phyloP scores from a whole-genome alignment of 2,888 invertebrate species.

The Podotricha telesiphe region DNA sequence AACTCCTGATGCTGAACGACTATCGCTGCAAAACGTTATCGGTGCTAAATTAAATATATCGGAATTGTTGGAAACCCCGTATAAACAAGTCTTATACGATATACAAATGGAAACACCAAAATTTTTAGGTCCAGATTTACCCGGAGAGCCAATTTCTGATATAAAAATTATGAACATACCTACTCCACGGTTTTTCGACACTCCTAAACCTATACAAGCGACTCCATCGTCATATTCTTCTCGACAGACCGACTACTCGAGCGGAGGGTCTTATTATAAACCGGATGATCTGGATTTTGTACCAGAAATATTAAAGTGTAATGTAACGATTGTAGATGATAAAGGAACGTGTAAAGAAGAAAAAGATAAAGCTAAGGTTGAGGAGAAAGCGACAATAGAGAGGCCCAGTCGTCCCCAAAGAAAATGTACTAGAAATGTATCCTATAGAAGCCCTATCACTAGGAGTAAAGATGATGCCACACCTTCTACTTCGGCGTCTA shows the following conservation, averaged over 20 bases:
- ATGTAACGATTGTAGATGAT: conserved; percentile 45
- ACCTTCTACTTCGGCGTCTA: conserved; percentile 56
- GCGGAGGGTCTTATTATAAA: conserved; percentile 85
- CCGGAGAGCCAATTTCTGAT: conserved; percentile 75
- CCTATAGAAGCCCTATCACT: conserved; percentile 55
- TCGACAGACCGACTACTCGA: conserved; percentile 84
- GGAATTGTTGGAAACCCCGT: conserved; percentile 83
- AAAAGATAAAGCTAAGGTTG: conserved; percentile 42
- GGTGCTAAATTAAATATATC: conserved; percentile 75
- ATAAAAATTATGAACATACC: conserved; percentile 83
- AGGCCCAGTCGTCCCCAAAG: conserved; percentile 65
- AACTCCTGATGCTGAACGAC: conserved; percentile 73
- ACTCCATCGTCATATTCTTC: conserved; percentile 77
- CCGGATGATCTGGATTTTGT: conserved; percentile 84
- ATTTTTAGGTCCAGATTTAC: conserved; percentile 74
- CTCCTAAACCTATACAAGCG: conserved; percentile 61
- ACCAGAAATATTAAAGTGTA: conserved; percentile 59
- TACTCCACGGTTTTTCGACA: conserved; percentile 82
- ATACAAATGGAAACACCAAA: conserved; percentile 83
- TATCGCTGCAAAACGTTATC: conserved; percentile 70
- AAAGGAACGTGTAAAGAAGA: conserved; percentile 48
- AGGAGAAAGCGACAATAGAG: conserved; percentile 42
- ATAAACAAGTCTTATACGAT: conserved; percentile 77
- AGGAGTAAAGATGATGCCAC: conserved; percentile 54
- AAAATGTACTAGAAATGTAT: conserved; percentile 76